Base-by-base conservation (phyloP, 1,140 invertebrate genomes). In the Orius insidiosus region DNA sequence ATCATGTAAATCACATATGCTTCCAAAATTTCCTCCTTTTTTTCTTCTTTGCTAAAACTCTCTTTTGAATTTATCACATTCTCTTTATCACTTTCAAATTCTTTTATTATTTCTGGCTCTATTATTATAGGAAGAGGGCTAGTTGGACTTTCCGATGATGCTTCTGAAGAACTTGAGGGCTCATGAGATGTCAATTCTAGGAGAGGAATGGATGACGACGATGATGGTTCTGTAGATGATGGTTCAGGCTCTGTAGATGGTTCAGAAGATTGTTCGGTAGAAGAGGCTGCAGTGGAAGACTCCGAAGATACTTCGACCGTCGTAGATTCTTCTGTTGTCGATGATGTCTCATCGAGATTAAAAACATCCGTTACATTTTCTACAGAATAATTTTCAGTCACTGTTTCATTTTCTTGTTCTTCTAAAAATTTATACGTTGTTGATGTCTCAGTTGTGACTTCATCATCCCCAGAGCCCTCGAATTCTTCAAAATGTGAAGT, bases 1-100 rank as follows among this genome's bases (percentile, higher is more conserved):
- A 49, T 41, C 8, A 38, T 46, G 9, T 49, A 36, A n/a, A 51
- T 42, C 3, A 53, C 32, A 16, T 47, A 46, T 1, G 46, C 11
- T 16, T 16, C 33, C 48, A 45, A 36, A 18, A 13, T 24, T n/a
- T 16, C 35, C n/a, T 48, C 48, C 38, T 15, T 45, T 2, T 36
- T 38, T 14, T 45, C 15, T 39, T 45, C 18, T 13, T 42, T 24
- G 34, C 10, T 18, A n/a, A 16, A 39, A 33, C 45, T 36, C 18
- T 33, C 31, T 15, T 48, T 38, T 4, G 18, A 39, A 13, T 47
- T 18, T 3, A 30, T 4, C 5, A 11, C 31, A 13, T 40, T 46
- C 19, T 30, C 35, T 33, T 18, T 11, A 40, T 43, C 33, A 1
- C 15, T 16, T 32, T 38, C 14, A 38, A 47, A 5, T 31, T 43